Evolutionary conservation across 2,888 invertebrate species (phyloP), one percentile per base, ranked within the genome.

Genomic region (Watsonalla binaria): DNA sequence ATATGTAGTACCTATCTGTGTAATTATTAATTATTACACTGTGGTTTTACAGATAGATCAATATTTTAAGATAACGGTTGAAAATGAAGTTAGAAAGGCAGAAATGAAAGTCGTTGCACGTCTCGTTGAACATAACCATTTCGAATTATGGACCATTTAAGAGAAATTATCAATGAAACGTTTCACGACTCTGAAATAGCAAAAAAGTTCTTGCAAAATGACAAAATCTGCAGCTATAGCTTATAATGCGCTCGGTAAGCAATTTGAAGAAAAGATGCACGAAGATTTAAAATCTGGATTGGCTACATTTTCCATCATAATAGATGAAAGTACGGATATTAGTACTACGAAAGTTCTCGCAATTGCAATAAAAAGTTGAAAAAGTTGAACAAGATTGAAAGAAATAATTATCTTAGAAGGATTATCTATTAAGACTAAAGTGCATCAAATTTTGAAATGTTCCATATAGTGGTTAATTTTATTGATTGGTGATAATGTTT

Each of bases 221-320:
- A 59, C 59, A 2, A 59, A 59, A 54, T 55, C 56, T 8, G 57
- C 56, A 15, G 60, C 56, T 39, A 33, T 59, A 54, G 57, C 57
- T 4, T 59, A 59, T 47, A 59, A 57, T 53, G 54, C 55, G 51
- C 46, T 59, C 47, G 52, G 53, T 35, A 56, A 55, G 7, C 7
- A 56, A 39, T 46, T 56, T n/a, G 56, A 56, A 53, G 52, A 11
- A 51, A 56, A 59, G 39, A 59, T 54, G 59, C 58, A 46, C 7
- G 58, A 47, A 45, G 58, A 56, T 48, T 53, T 56, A 47, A 54
- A 24, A 54, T 57, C 56, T 5, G 56, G 57, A 54, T 15, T 50
- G 51, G 52, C 55, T 11, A 48, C 55, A 24, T 55, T 49, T 51
- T 55, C 55, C 0, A 42, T 58, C 9, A 24, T 58, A n/a, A 58